A percentile compares a stretch with the other conserved stretches of the same genome.
phyloP scores from a whole-genome alignment of 2,888 invertebrate species.

The Drosophila borborema region DNA sequence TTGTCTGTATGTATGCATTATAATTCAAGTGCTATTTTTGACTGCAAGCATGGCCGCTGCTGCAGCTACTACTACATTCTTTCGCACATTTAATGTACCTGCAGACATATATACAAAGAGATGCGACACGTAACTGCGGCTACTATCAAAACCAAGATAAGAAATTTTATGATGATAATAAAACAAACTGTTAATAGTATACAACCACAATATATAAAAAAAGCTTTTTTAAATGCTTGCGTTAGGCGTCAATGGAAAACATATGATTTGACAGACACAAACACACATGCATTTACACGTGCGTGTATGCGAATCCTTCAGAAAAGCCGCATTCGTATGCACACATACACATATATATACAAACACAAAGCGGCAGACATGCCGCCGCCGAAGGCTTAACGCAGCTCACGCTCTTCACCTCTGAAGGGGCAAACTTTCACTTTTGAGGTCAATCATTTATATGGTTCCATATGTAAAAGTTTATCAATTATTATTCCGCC shows the following conservation, averaged over 20 bases:
- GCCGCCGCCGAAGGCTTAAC: constrained; percentile 44
- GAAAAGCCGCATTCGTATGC: constrained; percentile 19
- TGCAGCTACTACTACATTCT: constrained; percentile 1
- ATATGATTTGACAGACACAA: constrained; percentile 27
- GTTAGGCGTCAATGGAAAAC: constrained; percentile 13
- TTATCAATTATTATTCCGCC: neutral
- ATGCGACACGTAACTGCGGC: constrained; percentile 26
- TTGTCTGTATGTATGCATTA: constrained; percentile 2
- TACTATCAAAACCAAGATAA: constrained; percentile 47
- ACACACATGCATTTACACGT: neutral
- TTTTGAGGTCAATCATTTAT: constrained; percentile 44
- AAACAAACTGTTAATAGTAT: constrained; percentile 4
- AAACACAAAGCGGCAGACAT: constrained; percentile 23
- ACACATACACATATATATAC: constrained; percentile 29
- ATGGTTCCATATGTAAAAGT: constrained; percentile 41
- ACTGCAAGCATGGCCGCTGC: constrained; percentile 52
- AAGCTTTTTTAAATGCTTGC: constrained; percentile 6
- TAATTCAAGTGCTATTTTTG: constrained; percentile 55
- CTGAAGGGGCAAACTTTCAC: constrained; percentile 58
- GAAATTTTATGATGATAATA: constrained; percentile 42
- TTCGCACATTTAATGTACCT: constrained; percentile 10
- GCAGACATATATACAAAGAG: constrained; percentile 17
- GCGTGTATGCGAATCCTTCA: constrained; percentile 32
- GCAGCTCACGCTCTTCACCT: constrained; percentile 15
- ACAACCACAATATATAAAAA: neutral